Evolutionary conservation across 1,140 invertebrate species (phyloP).

Genomic region (Aphaenogaster floridana): DNA sequence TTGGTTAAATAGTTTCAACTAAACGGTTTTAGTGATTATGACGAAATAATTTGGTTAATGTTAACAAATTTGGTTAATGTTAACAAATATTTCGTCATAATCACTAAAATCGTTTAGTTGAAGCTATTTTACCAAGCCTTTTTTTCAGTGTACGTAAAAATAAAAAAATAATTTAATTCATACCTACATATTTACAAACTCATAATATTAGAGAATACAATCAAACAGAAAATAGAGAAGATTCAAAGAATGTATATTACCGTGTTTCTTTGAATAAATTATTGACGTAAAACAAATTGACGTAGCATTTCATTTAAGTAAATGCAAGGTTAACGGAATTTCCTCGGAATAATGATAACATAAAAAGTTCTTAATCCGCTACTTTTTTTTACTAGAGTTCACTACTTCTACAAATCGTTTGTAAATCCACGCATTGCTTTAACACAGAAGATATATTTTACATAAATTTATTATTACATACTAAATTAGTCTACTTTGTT

Average conservation of each 20-base stretch:
- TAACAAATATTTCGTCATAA: no score
- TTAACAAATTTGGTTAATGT: no score
- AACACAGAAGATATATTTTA: not conserved
- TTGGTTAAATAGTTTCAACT: no score
- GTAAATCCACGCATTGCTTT: not conserved
- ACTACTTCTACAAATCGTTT: not conserved
- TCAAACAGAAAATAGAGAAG: not conserved
- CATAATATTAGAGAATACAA: not conserved
- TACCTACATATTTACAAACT: not conserved
- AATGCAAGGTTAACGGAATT: not conserved
- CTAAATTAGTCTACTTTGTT: not conserved
- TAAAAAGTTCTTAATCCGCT: not conserved
- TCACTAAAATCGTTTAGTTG: no score
- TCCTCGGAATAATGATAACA: not conserved
- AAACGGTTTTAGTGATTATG: no score
- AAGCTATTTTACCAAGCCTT: no score
- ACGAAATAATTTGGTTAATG: no score
- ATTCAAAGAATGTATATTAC: not conserved
- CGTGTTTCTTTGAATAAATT: not conserved
- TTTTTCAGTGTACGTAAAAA: no score
- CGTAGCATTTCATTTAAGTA: not conserved
- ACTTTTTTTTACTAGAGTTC: not conserved
- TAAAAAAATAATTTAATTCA: conserved; percentile 1
- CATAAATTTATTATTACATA: not conserved
- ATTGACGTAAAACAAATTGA: not conserved